A percentile compares a stretch with the other conserved stretches of the same genome.
Conservation (phyloP, 2,888 invertebrate genomes). For the Bursaphelenchus okinawaensis region DNA sequence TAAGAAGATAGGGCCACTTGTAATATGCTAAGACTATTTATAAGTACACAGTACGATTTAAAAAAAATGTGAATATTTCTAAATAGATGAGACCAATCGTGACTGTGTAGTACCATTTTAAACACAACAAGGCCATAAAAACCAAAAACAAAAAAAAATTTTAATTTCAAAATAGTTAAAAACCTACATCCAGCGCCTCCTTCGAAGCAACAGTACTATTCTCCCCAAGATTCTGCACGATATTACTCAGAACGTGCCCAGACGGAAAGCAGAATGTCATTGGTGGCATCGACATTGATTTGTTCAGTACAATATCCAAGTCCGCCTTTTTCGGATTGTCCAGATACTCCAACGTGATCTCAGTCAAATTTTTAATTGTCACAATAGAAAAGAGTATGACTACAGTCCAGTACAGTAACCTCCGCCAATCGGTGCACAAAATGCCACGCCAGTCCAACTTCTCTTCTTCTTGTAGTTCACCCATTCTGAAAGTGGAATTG, state of each 20-base stretch:
- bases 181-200: not conserved
- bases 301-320: conserved; percentile 21
- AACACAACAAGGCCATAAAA: too few relatives aligned
- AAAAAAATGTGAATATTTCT: too few relatives aligned
- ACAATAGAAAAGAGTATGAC: conserved; percentile 42
- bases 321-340: conserved; percentile 23
- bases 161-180: not conserved
- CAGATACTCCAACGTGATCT: conserved; percentile 9
- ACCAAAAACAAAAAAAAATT: not conserved
- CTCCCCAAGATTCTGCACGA: not conserved
- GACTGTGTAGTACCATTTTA: too few relatives aligned
- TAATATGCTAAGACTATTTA: too few relatives aligned
- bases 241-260: not conserved
- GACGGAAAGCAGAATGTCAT: not conserved
- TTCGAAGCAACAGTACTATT: not conserved
- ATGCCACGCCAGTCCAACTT: not conserved
- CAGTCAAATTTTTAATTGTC: conserved; percentile 43
- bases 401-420: conserved; percentile 36
- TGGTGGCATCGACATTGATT: not conserved
- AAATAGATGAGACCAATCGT: too few relatives aligned
- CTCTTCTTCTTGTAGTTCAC: not conserved
- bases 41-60: too few relatives aligned
- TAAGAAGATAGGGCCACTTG: too few relatives aligned
- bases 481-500: not conserved
- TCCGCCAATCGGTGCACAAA: not conserved